phyloP scores from a whole-genome alignment of 2,797 vertebrate species.

The Ctenosaura bakeri region DNA sequence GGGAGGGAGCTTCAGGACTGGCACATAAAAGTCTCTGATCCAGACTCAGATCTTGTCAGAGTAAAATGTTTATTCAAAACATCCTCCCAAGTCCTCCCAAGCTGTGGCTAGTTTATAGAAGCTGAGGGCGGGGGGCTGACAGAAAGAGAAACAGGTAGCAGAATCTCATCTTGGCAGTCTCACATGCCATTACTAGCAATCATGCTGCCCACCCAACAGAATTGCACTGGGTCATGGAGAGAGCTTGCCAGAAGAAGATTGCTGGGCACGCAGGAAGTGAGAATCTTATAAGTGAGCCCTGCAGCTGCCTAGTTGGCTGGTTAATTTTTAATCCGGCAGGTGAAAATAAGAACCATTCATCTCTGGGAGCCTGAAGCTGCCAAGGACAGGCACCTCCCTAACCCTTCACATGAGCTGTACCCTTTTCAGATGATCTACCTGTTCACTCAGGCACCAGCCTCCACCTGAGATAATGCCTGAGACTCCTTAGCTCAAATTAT shows the following conservation, averaged over 20 bases:
- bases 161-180: neutral
- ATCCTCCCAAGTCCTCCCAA: neutral
- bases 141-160: neutral
- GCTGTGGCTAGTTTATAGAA: neutral
- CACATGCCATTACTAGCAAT: neutral
- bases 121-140: no score
- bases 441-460: neutral
- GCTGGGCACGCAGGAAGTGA: conserved; percentile 15
- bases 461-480: neutral
- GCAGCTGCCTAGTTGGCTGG: conserved; percentile 12
- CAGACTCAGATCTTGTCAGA: neutral
- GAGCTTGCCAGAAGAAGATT: neutral
- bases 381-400: neutral
- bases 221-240: neutral
- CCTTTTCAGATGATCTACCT: neutral
- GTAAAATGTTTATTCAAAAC: neutral
- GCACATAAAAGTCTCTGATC: neutral
- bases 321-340: conserved; percentile 19
- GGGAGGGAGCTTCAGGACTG: neutral
- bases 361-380: neutral
- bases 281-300: conserved; percentile 1
- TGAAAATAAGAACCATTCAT: conserved; percentile 20
- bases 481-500: neutral
- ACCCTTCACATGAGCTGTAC: neutral
- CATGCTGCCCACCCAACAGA: neutral